These are phyloP conservation scores for Yponomeuta sedellus DNA, from an alignment of 2,888 invertebrate species.

Conservation along the genomic window DNA sequence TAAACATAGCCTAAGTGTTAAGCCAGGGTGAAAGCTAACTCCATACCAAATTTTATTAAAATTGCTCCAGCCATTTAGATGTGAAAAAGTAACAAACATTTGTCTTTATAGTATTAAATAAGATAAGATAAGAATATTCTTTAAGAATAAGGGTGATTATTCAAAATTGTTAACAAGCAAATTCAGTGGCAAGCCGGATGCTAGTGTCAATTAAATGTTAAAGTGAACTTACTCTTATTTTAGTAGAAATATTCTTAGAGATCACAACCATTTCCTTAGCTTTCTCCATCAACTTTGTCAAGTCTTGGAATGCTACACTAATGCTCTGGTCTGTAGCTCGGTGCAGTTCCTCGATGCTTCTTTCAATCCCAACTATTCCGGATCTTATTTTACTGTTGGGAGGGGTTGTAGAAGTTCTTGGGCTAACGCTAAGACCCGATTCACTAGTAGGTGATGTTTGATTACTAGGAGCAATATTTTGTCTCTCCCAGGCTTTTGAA, in stretches of 20 bases:
- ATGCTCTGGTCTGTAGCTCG: conserved; percentile 95
- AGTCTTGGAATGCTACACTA: conserved; percentile 95
- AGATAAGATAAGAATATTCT: no score
- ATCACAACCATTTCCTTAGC: conserved; percentile 98
- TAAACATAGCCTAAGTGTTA: no score
- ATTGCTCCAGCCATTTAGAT: no score
- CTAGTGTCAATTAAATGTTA: not conserved
- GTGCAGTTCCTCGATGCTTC: conserved; percentile 92
- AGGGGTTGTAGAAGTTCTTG: conserved; percentile 39
- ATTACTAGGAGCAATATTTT: conserved; percentile 28
- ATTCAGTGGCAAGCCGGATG: not conserved
- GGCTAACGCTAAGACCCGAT: conserved; percentile 32
- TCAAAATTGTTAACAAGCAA: no score
- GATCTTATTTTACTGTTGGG: conserved; percentile 82
- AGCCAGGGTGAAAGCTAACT: no score
- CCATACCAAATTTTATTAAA: no score
- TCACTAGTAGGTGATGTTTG: conserved; percentile 31
- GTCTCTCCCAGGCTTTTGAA: conserved; percentile 80
- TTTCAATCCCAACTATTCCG: conserved; percentile 97
- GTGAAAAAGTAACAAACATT: no score
- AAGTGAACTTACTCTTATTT: conserved; percentile 81
- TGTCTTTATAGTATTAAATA: no score
- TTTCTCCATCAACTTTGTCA: conserved; percentile 94
- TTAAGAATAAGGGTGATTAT: no score
- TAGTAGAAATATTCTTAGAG: conserved; percentile 93